Evolutionary conservation across 2,113 vertebrate species (phyloP).

Genomic region (Clupea harengus): DNA sequence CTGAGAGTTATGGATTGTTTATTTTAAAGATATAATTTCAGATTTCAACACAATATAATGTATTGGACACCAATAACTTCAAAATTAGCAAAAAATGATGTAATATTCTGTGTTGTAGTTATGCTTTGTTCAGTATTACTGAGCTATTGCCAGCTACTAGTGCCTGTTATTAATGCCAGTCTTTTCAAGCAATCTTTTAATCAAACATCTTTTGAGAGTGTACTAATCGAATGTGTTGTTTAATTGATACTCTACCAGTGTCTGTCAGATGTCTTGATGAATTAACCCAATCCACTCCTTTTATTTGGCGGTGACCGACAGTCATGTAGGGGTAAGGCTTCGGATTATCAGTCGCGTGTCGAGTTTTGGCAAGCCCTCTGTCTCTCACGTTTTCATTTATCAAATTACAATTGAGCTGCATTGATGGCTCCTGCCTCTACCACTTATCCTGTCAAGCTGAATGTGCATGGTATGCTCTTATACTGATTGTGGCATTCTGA

Average conservation of each 20-base stretch:
- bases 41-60: not conserved
- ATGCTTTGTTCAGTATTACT: too few species aligned
- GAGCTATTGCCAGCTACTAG: too few species aligned
- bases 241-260: not conserved
- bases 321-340: not conserved
- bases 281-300: not conserved
- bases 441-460: not conserved
- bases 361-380: not conserved
- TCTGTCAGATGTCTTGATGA: not conserved
- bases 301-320: not conserved
- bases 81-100: not conserved
- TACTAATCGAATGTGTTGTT: not conserved
- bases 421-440: not conserved
- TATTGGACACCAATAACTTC: too few species aligned
- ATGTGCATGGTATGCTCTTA: constrained; percentile 11
- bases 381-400: not conserved
- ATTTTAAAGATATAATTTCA: not conserved
- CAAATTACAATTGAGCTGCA: constrained; percentile 16
- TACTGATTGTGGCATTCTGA: not conserved
- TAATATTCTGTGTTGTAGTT: not conserved
- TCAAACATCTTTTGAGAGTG: not conserved
- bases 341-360: not conserved
- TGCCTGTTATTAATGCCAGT: too few species aligned
- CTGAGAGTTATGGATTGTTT: not conserved
- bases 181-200: not conserved